Evolutionary conservation across 2,113 vertebrate species (phyloP).

Genomic region (Perca schrenkii): DNA sequence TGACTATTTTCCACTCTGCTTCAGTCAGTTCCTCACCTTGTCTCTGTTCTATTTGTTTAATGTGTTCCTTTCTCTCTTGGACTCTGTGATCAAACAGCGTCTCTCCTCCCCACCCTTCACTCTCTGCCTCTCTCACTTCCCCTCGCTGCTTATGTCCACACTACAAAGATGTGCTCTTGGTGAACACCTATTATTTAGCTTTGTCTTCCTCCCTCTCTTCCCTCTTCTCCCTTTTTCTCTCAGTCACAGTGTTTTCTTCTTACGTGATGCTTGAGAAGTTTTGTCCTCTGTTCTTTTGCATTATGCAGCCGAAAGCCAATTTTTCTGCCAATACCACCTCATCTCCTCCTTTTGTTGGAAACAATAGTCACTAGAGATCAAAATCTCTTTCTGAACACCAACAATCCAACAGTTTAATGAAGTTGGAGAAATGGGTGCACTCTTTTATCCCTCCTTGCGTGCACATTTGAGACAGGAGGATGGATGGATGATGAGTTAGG

Average conservation of each 20-base stretch:
- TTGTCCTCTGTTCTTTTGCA: constrained; percentile 63
- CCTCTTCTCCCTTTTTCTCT: constrained; percentile 13
- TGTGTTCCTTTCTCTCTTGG: constrained; percentile 25
- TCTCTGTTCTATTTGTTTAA: constrained; percentile 44
- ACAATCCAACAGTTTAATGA: constrained; percentile 52
- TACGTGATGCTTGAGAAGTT: constrained; percentile 57
- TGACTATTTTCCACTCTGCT: constrained; percentile 32
- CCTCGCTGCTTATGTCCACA: constrained; percentile 47
- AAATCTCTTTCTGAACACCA: constrained; percentile 23
- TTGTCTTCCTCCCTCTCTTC: constrained; percentile 7
- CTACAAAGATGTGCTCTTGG: constrained; percentile 52
- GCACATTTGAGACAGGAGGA: constrained; percentile 45
- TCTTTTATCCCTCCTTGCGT: constrained; percentile 26
- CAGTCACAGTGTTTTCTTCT: constrained; percentile 42
- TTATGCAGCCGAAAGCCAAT: constrained; percentile 65
- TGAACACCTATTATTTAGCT: constrained; percentile 61
- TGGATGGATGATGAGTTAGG: constrained; percentile 48
- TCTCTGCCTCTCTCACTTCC: constrained; percentile 22
- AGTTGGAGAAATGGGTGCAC: constrained; percentile 24
- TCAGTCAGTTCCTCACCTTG: constrained; percentile 13
- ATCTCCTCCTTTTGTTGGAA: constrained; percentile 54
- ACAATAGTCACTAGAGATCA: constrained; percentile 55
- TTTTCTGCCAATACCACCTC: constrained; percentile 59
- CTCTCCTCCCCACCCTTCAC: constrained; percentile 11
- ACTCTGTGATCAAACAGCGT: constrained; percentile 29